Evolutionary conservation across 2,888 invertebrate species (phyloP).

Genomic region (Acanthacorydalis orientalis): DNA sequence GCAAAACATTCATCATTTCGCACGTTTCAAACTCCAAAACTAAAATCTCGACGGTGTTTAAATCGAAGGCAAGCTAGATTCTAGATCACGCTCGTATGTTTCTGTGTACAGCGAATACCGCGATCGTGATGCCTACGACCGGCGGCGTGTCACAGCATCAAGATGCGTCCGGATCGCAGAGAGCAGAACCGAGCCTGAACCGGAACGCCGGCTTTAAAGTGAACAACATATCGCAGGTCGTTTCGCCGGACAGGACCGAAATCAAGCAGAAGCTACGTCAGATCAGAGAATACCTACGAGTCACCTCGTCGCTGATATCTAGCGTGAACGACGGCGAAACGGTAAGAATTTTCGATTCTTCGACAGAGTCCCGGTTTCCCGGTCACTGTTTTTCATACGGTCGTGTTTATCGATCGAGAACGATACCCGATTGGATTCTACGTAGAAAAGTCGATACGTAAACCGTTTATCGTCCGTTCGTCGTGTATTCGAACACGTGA

Average conservation of each 20-base stretch:
- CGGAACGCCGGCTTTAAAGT: no score
- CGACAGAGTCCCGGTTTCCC: no score
- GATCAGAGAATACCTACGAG: constrained; percentile 54
- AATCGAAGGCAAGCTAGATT: no score
- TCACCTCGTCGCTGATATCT: constrained; percentile 51
- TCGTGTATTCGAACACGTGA: no score
- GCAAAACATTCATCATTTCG: no score
- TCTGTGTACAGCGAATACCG: constrained; percentile 2
- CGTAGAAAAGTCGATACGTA: no score
- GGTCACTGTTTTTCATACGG: no score
- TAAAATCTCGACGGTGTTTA: no score
- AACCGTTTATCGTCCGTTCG: no score
- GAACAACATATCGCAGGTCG: constrained; percentile 18
- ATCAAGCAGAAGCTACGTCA: constrained; percentile 52
- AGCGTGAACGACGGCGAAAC: constrained; percentile 53
- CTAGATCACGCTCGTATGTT: not conserved
- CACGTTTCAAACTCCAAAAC: not conserved
- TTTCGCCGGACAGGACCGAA: constrained; percentile 35
- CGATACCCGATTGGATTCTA: no score
- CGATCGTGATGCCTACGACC: constrained; percentile 6
- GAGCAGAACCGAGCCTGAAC: no score
- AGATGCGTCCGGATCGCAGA: not conserved
- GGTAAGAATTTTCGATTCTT: constrained; percentile 36
- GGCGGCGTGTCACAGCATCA: not conserved
- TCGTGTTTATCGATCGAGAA: no score